Base-by-base conservation (phyloP, 2,797 vertebrate species). In the Tapera naevia region DNA sequence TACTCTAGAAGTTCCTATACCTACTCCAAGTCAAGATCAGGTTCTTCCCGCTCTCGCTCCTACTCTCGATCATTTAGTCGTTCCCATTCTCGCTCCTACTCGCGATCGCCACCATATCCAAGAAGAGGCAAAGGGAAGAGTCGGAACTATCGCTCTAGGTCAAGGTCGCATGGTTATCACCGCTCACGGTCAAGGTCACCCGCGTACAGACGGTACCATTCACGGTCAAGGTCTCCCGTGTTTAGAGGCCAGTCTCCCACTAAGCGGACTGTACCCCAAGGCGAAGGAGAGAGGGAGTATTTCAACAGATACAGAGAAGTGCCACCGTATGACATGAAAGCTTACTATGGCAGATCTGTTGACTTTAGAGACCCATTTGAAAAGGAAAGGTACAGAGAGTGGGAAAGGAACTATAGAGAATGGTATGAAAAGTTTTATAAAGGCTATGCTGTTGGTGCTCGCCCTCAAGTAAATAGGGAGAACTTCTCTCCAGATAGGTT, bases 381-480 rank as follows among this genome's bases (percentile, higher is more conserved):
- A 86, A 98, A 98, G 81, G 98, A 99, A 43, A 97, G 98, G 5
- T 99, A 98, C 95, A 96, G 98, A 85, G 98, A 99, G 89, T 99
- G 99, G 99, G 99, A 99, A 86, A 96, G 98, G 73, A 98, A 99
- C 70, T 99, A 99, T 72, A 97, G 98, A 78, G 99, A 99, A 48
- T 99, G 99, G 99, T 99, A 98, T 18, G 98, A 99, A 33, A 99
- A 99, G 91, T 99, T 99, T 61, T 98, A 98, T 88, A 99, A 98
- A 95, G 98, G 97, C 91, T 99, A 98, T n/a, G 97, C 98, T 14
- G 95, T 97, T 33, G 98, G 98, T 1, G 75, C 98, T 35, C 98
- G 99, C 39, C 98, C 98, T 35, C 97, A 98, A 1, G 97, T 98
- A 30, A 97, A 93, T 19, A 97, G 98, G 79, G 98, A 99, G 74